Evolutionary conservation across 2,888 invertebrate species (phyloP).

Genomic region (Patella caerulea): DNA sequence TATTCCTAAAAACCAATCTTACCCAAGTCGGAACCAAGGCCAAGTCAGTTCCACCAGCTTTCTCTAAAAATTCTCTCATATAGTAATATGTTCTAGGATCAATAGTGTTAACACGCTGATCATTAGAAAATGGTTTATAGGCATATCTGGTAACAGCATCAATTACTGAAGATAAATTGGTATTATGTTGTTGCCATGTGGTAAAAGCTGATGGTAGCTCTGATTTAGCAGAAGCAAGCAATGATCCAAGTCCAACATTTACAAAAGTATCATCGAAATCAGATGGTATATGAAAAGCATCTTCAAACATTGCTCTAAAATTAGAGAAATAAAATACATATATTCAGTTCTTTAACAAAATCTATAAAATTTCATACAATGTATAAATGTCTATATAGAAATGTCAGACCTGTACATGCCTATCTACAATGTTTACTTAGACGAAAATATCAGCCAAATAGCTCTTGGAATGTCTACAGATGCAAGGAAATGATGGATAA

Average conservation of each 20-base stretch:
- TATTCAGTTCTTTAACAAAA: neutral
- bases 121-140: constrained; percentile 49
- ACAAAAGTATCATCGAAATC: constrained; percentile 61
- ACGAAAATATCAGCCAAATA: too few species aligned
- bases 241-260: constrained; percentile 51
- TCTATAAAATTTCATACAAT: neutral
- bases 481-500: too few species aligned
- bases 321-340: neutral
- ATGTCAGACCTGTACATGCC: too few species aligned
- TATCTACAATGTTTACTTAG: too few species aligned
- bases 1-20: constrained; percentile 14
- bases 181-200: constrained; percentile 44
- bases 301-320: constrained; percentile 35
- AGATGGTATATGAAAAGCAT: constrained; percentile 53
- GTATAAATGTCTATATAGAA: neutral
- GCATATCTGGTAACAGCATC: constrained; percentile 50
- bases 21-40: constrained; percentile 60
- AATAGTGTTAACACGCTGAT: constrained; percentile 46
- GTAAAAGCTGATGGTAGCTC: constrained; percentile 30
- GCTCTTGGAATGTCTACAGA: too few species aligned
- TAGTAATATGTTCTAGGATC: constrained; percentile 59
- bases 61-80: constrained; percentile 49
- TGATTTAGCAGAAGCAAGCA: constrained; percentile 35
- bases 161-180: constrained; percentile 45
- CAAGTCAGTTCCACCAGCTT: constrained; percentile 33